Evolutionary conservation across 1,140 invertebrate species (phyloP).

Genomic region (Tetranychus cinnabarinus): DNA sequence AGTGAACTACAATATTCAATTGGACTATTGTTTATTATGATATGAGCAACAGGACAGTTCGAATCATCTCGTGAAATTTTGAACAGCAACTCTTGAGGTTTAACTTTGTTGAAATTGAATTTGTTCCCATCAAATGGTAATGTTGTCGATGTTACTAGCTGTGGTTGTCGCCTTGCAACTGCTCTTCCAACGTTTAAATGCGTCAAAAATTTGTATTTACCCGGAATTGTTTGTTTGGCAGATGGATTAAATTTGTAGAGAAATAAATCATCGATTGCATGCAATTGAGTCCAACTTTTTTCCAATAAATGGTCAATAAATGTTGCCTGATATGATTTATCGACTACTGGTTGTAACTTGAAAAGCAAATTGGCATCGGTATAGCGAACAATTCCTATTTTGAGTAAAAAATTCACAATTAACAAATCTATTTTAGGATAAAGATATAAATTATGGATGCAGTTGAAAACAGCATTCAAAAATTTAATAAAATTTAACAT

Average conservation of each 20-base stretch:
- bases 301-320: slow-evolving; percentile 2
- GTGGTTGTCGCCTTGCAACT: slow-evolving; percentile 17
- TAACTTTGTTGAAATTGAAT: slow-evolving; percentile 22
- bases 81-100: slow-evolving; percentile 18
- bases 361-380: too few relatives aligned
- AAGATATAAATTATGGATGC: too few relatives aligned
- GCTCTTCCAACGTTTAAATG: slow-evolving; percentile 18
- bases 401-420: too few relatives aligned
- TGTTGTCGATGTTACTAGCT: slow-evolving; percentile 16
- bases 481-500: too few relatives aligned
- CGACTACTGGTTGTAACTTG: not conserved
- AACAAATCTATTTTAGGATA: too few relatives aligned
- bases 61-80: slow-evolving; percentile 8
- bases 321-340: not conserved
- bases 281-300: not conserved
- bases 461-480: too few relatives aligned
- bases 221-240: not conserved
- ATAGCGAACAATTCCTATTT: too few relatives aligned
- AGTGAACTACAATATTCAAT: slow-evolving; percentile 21
- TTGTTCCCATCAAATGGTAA: slow-evolving; percentile 17
- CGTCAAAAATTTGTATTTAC: slow-evolving; percentile 6
- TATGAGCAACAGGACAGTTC: not conserved
- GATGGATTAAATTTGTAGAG: not conserved
- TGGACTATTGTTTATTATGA: slow-evolving; percentile 23
- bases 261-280: not conserved